Conservation (phyloP, 2,797 vertebrate genomes). For the Sarcophilus harrisii region DNA sequence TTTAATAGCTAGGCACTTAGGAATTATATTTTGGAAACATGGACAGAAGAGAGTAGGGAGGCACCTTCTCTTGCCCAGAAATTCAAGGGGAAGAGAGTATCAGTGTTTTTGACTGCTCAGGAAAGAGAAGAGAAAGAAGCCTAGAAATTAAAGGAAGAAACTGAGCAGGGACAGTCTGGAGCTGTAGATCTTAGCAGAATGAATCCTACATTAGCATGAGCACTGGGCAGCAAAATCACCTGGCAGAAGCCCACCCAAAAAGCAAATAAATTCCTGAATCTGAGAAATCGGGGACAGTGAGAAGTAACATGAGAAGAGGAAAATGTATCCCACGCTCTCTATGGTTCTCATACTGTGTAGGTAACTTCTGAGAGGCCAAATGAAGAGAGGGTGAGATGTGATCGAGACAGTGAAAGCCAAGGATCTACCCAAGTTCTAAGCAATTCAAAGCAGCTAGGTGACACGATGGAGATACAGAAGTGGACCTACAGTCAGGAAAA, state of each 20-base stretch:
- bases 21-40: neutral
- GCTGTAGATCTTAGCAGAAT: neutral
- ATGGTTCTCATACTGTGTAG: neutral
- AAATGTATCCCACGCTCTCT: neutral
- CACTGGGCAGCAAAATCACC: too few relatives aligned
- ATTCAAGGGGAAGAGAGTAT: neutral
- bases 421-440: neutral
- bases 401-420: neutral
- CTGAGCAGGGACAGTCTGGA: neutral
- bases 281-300: neutral
- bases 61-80: neutral
- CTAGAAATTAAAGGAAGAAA: neutral
- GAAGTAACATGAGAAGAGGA: neutral
- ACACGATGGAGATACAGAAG: too few relatives aligned
- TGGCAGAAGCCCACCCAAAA: neutral
- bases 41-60: neutral
- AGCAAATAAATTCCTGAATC: neutral
- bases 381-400: neutral
- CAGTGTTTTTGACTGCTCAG: neutral
- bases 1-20: neutral
- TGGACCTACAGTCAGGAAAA: too few relatives aligned
- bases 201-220: neutral
- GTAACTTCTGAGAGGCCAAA: neutral
- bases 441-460: neutral
- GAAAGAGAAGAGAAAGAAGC: neutral